These are phyloP conservation scores for Brachyptera putata DNA, from an alignment of 2,888 invertebrate genomes.

Conservation along the genomic window DNA sequence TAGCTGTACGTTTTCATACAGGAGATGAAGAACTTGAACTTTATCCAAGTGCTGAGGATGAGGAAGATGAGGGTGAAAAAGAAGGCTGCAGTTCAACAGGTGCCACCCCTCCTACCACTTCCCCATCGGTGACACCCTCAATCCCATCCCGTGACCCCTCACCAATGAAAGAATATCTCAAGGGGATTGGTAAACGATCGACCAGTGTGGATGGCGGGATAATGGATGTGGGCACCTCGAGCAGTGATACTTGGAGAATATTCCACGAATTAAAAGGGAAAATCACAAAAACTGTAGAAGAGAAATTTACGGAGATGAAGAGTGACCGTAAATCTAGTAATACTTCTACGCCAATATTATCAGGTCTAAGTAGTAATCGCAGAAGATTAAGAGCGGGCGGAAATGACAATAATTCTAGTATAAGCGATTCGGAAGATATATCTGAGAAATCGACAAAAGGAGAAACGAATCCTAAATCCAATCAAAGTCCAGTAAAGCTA, in stretches of 20 bases:
- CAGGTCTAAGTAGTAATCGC: slow-evolving; percentile 3
- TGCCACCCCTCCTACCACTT: slow-evolving; percentile 24
- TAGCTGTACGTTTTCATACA: slow-evolving; percentile 68
- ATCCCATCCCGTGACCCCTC: slow-evolving; percentile 36
- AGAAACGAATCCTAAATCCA: background rate
- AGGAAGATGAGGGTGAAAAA: slow-evolving; percentile 43
- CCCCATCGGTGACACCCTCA: slow-evolving; percentile 20
- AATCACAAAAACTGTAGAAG: slow-evolving; percentile 73
- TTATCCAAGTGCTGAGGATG: slow-evolving; percentile 55
- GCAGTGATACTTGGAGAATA: slow-evolving; percentile 63
- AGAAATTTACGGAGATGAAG: slow-evolving; percentile 66
- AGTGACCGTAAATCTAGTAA: slow-evolving; percentile 49
- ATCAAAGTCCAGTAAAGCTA: no score
- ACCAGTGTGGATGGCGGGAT: slow-evolving; percentile 44
- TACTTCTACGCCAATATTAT: slow-evolving; percentile 2
- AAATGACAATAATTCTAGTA: slow-evolving; percentile 56
- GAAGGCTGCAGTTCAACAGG: slow-evolving; percentile 10
- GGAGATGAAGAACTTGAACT: slow-evolving; percentile 70
- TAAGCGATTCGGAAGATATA: slow-evolving; percentile 60
- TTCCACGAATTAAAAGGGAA: slow-evolving; percentile 69
- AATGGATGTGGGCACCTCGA: slow-evolving; percentile 52
- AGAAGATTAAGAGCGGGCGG: slow-evolving; percentile 24
- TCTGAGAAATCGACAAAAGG: slow-evolving; percentile 24
- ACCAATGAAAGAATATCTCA: slow-evolving; percentile 38
- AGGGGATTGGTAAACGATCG: slow-evolving; percentile 56